Conservation (phyloP, 1,140 invertebrate species). For the Drosophila bocqueti region DNA sequence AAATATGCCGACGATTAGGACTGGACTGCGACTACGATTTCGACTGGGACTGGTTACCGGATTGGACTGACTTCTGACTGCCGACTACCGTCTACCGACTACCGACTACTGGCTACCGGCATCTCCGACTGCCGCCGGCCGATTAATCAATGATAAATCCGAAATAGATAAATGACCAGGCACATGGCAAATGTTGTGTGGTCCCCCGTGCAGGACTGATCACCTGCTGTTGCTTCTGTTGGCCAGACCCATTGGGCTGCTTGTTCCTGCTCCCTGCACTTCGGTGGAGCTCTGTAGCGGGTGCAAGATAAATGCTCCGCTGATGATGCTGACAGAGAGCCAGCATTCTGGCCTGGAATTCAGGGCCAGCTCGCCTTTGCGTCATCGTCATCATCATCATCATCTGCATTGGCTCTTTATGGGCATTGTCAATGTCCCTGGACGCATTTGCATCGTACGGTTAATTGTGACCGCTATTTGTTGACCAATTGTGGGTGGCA, state of each 20-base stretch:
- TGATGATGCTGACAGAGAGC: slow-evolving; percentile 79
- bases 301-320: slow-evolving; percentile 80
- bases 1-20: slow-evolving; percentile 79
- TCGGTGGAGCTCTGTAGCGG: slow-evolving; percentile 47
- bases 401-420: slow-evolving; percentile 56
- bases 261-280: not conserved
- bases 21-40: slow-evolving; percentile 4
- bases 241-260: slow-evolving; percentile 34
- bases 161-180: slow-evolving; percentile 81
- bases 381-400: slow-evolving; percentile 21
- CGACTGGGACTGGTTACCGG: slow-evolving; percentile 36
- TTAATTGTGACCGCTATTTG: slow-evolving; percentile 80
- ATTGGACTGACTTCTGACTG: slow-evolving; percentile 33
- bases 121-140: slow-evolving; percentile 57
- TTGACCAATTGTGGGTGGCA: slow-evolving; percentile 81
- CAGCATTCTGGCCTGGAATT: slow-evolving; percentile 46
- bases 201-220: slow-evolving; percentile 61
- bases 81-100: slow-evolving; percentile 25
- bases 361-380: slow-evolving; percentile 19
- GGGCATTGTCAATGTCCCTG: slow-evolving; percentile 64
- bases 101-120: slow-evolving; percentile 36
- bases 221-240: slow-evolving; percentile 63
- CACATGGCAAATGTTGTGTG: slow-evolving; percentile 76
- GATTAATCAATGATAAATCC: slow-evolving; percentile 84
- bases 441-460: slow-evolving; percentile 81